Base-by-base conservation (phyloP, 2,888 invertebrate genomes). In the Drosophila fulvimacula region DNA sequence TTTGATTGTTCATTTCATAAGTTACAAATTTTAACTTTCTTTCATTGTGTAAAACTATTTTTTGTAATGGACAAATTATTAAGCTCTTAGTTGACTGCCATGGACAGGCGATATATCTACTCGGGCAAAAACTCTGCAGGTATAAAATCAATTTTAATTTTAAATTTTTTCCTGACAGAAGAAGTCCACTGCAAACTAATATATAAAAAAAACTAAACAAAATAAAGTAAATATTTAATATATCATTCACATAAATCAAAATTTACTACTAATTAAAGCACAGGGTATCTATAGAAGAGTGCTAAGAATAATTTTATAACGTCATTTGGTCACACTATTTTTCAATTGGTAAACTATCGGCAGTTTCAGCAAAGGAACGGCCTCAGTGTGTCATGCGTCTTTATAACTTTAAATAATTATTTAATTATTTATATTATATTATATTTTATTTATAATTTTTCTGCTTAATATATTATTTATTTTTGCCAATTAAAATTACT, bases 21-120 rank as follows among this genome's bases (percentile, higher is more conserved):
- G 41, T 48, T 67, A 17, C 39, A 36, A 10, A 11, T 55, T 57
- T 60, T 32, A 30, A 6, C 60, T 53, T 27, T 56, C 19, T 30
- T 61, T 51, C 15, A 21, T 41, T 30, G 48, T 55, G 49, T 3
- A 17, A 53, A 36, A 57, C 69, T 74, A 56, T 17, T 53, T 13
- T 19, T 57, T n/a, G 15, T 19, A 46, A 51, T 51, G 51, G 15
- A 21, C 10, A 13, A 30, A 13, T 19, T 48, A 19, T 10, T 44
- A 11, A 24, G 21, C 17, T 53, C 17, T 19, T 59, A 73, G 57
- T 9, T 39, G 15, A 9, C 34, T 15, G 44, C 13, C 19, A 88
- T 84, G 89, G 87, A 88, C 19, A 73, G 52, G 41, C 78, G 72
- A 13, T 53, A 77, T 34, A 59, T 41, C 32, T 65, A 71, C 13